Evolutionary conservation across 2,797 vertebrate genomes (phyloP), one percentile per base, ranked within the genome.

Genomic region (Gobionotothen gibberifrons): DNA sequence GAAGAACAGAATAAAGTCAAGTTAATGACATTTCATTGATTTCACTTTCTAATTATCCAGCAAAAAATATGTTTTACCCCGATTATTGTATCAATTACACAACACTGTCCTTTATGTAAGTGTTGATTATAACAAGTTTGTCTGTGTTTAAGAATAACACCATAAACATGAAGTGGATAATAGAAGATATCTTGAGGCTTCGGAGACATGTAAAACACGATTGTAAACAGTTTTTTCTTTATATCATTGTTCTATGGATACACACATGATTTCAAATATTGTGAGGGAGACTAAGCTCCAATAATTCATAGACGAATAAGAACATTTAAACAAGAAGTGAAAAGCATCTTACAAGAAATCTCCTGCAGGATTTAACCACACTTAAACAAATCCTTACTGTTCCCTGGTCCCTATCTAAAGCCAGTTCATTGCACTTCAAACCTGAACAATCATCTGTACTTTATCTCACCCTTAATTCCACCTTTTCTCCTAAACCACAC

Each of bases 401-500:
- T 40, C 8, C 15, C 13, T 43, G 36, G 36, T 55, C 8, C 9
- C 19, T 22, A n/a, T 63, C 19, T 14, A 43, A 52, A 36, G 13
- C 10, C 15, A n/a, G 16, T 15, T 19, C 42, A 61, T 44, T 74
- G 43, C 29, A 3, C 52, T 32, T 63, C 21, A 59, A 5, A 39
- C 66, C 60, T 55, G 54, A 49, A 47, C 11, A 26, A 68, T 78
- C 55, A 43, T 53, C 39, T 80, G 76, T 12, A 72, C 78, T 78
- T 70, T 66, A 72, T 69, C 66, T 79, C 60, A 73, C 62, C 51
- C 62, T 58, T 74, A 52, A 74, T 72, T 82, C 66, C 64, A 79
- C 47, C 15, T 75, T 72, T 78, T 72, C 71, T 56, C 57, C 60
- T 40, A 63, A 81, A 83, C 72, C 78, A 46, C 79, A 76, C 79